Percentiles rank a stretch among this genome's conserved stretches.
Conservation (phyloP, 2,113 vertebrate genomes). For the Poeciliopsis prolifica region DNA sequence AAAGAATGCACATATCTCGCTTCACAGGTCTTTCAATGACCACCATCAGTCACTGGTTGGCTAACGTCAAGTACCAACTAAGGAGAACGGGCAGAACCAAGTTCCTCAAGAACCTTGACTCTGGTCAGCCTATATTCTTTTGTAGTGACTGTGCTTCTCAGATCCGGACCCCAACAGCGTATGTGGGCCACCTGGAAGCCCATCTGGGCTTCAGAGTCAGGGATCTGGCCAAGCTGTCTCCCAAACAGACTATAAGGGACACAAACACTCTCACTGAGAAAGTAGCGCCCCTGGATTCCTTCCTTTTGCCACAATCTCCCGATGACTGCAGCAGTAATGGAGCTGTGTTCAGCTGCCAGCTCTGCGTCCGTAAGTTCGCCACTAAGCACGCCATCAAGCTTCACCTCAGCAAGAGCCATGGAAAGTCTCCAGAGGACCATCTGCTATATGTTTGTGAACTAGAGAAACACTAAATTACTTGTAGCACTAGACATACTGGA, state of each 20-base stretch:
- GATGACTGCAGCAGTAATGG: conserved; percentile 87
- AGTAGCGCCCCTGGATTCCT: conserved; percentile 76
- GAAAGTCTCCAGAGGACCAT: conserved; percentile 96
- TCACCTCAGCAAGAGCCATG: conserved; percentile 96
- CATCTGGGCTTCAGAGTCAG: conserved; percentile 97
- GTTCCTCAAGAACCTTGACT: conserved; percentile 99
- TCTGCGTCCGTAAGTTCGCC: conserved; percentile 94
- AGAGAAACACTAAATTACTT: conserved; percentile 88
- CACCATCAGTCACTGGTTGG: conserved; percentile 99
- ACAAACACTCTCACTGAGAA: conserved; percentile 89
- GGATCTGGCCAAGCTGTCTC: conserved; percentile 94
- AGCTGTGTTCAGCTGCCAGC: conserved; percentile 88
- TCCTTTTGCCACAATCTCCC: conserved; percentile 82
- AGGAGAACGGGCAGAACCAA: conserved; percentile 98
- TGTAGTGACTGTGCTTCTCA: conserved; percentile 98
- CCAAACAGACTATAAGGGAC: conserved; percentile 88
- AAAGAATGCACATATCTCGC: conserved; percentile 96
- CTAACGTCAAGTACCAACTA: conserved; percentile 99
- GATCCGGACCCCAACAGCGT: conserved; percentile 95
- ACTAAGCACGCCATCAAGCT: conserved; percentile 98
- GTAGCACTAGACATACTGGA: conserved; percentile 47
- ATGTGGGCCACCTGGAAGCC: conserved; percentile 96
- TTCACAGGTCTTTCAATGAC: conserved; percentile 98
- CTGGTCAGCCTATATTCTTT: conserved; percentile 96
- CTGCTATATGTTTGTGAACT: conserved; percentile 91